Base-by-base conservation (phyloP, 2,888 invertebrate genomes). In the Pyrgus malvae region DNA sequence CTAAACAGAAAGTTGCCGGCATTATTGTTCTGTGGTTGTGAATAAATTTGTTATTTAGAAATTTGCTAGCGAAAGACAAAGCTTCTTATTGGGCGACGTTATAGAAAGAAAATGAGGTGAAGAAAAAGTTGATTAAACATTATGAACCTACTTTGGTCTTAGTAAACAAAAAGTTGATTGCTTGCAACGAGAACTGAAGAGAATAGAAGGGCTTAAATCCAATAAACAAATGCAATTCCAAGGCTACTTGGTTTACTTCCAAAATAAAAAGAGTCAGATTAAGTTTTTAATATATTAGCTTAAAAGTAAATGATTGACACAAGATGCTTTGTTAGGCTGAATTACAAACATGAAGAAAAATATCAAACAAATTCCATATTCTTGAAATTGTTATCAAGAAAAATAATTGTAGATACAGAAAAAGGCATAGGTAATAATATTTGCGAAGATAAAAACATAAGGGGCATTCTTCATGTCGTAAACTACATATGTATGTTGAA, bases 11-110 rank as follows among this genome's bases (percentile, higher is more conserved):
- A 44, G 35, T 50, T 25, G 7, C n/a, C n/a, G 23, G 14, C 3
- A 33, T 23, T 33, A 50, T 29, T 33, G 38, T 50, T 50, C 21
- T 31, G 23, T 14, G 33, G 50, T 33, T 42, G 14, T n/a, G 21
- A 49, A 49, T 16, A 4, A 12, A 19, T 40, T 40, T 31, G 3
- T 31, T 31, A 31, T 48, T 12, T 31, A 17, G 12, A 19, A 38
- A 37, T 2, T 48, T n/a, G 12, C 11, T 12, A 3, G 2, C 12
- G 3, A 5, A 33, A 12, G 3, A 33, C 12, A 12, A 35, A n/a
- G 7, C 35, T 16, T 35, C 14, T 7, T 35, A 35, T 35, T 35
- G 14, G 8, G 16, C 3, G 35, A 11, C 6, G n/a, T 33, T 33
- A 6, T 8, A 3, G 12, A 33, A 12, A 4, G 14, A 33, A 33